Evolutionary conservation across 2,113 vertebrate genomes (phyloP), one percentile per base, ranked within the genome.

Genomic region (Muntiacus reevesi): DNA sequence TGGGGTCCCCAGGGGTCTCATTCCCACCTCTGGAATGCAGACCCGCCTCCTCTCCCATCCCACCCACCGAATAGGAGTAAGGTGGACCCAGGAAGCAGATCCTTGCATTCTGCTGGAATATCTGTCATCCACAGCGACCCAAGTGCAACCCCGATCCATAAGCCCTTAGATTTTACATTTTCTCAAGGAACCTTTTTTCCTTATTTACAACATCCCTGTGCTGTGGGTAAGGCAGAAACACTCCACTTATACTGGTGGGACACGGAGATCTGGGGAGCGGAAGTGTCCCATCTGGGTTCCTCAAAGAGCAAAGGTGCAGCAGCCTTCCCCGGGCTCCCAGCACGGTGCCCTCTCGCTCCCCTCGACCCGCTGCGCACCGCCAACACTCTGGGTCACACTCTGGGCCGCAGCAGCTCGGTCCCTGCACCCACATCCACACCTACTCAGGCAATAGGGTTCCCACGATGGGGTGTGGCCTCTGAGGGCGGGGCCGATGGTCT

Each of bases 181-280:
- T 86, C 93, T 79, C 62, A 40, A 86, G 82, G 30, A 94, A 43
- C 40, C 10, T 40, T 79, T 87, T 54, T 67, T 52, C 76, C 28
- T 55, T 54, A 74, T 47, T 59, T 89, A 82, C 47, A 23, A 19
- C 25, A 36, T 13, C n/a, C 27, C 43, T 64, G 30, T 21, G 14
- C 6, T 79, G 71, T 67, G 7, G 23, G 23, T 4, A 59, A 57
- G 28, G 28, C 52, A 89, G 82, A 96, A 85, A 76, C 15, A 27
- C 9, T 45, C 33, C 47, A 27, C 54, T 90, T 45, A 86, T n/a
- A 93, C n/a, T 12, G 16, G 3, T 47, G 86, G 60, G 67, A 96
- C 84, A 89, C 40, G 40, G 94, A 96, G 87, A 60, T 30, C 55
- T 64, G 50, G 47, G 87, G 89, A 82, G 55, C 23, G n/a, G 84